These are phyloP conservation scores for Pseudochromis fuscus DNA, from an alignment of 2,797 vertebrate species.

Conservation along the genomic window DNA sequence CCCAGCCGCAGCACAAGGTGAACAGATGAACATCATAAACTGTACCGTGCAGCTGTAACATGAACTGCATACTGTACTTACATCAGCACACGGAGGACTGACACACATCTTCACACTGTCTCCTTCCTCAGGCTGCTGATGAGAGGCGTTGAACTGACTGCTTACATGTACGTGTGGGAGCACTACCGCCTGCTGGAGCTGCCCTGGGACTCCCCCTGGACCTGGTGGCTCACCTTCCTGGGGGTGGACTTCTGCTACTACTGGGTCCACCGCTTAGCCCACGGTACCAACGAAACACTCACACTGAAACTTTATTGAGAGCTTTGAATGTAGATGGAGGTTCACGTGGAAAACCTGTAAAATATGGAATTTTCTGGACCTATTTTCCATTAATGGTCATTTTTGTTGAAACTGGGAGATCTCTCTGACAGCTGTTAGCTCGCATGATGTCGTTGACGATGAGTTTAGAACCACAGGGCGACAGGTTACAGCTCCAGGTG, in stretches of 20 bases:
- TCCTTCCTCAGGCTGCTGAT: constrained; percentile 85
- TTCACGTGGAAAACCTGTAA: too few relatives aligned
- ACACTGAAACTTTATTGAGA: too few relatives aligned
- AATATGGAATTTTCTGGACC: too few relatives aligned
- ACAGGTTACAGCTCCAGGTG: too few relatives aligned
- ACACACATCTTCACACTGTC: too few relatives aligned
- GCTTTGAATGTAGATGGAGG: too few relatives aligned
- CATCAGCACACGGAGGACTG: background rate
- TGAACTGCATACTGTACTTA: background rate
- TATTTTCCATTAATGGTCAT: too few relatives aligned
- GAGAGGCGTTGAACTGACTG: constrained; percentile 88
- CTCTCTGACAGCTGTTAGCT: too few relatives aligned
- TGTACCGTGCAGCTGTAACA: background rate
- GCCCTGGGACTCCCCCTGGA: constrained; percentile 93
- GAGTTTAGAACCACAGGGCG: too few relatives aligned
- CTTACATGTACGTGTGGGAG: constrained; percentile 91
- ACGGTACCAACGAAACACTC: constrained; percentile 82
- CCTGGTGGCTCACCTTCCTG: constrained; percentile 92
- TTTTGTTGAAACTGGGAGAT: too few relatives aligned
- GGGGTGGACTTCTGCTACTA: constrained; percentile 94
- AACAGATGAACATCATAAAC: background rate
- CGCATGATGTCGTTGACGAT: too few relatives aligned
- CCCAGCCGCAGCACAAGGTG: background rate
- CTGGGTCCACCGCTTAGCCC: constrained; percentile 91
- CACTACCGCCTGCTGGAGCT: constrained; percentile 87